Base-by-base conservation (phyloP, 2,797 vertebrate genomes). In the Danio choprae region DNA sequence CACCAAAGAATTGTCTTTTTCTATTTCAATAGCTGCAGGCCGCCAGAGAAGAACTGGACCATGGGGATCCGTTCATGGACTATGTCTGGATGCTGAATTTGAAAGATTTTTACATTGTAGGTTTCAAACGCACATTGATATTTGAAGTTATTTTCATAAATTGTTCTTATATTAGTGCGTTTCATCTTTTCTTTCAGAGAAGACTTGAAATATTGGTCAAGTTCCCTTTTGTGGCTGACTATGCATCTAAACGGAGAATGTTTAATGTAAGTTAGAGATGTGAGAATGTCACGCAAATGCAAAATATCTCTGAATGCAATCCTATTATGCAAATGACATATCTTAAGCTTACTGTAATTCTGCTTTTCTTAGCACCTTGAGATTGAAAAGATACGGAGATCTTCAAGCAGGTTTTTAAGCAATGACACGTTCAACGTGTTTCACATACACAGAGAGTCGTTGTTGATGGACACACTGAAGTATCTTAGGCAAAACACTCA, bases 161-260 rank as follows among this genome's bases (percentile, higher is more conserved):
- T 6, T 29, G 29, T 29, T 29, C 58, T 84, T 44, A 77, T 3
- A 15, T 64, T 50, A 18, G 29, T n/a, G 43, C 22, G 41, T 22
- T 84, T 50, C 56, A 60, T 83, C 58, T 84, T 83, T 58, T 55
- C 40, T 83, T 83, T 46, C 74, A 81, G 64, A 0, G 0, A 43
- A 18, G 43, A 22, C 2, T n/a, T 11, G 0, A 22, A 0, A 20
- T n/a, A 12, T 16, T 59, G 16, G 8, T 48, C 22, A 4, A 4
- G 18, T 50, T n/a, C 50, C 12, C 13, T 1, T 56, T 64, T 18
- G 43, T 15, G 1, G 1, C 10, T 10, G 29, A 59, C 16, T 6
- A 6, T 51, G 20, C 8, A n/a, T 77, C 74, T 77, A 64, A 77
- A 65, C 51, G 86, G 95, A 95, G 86, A 90, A 89, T 77, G 44